Percentiles rank a stretch among this genome's conserved stretches.
Conservation (phyloP, 2,888 invertebrate genomes). For the Nezara viridula region DNA sequence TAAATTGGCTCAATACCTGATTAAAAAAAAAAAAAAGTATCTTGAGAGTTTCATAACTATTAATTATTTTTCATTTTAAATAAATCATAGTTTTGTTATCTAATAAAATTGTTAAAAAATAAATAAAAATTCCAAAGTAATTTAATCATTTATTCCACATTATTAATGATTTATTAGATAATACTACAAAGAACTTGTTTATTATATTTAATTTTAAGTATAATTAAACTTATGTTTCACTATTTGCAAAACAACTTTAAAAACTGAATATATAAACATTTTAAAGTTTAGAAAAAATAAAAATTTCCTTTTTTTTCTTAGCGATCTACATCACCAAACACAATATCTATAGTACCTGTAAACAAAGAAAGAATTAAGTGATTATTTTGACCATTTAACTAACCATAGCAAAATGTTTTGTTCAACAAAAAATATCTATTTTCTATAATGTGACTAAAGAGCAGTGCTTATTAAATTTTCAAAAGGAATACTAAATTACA, state of each 20-base stretch:
- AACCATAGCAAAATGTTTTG: neutral
- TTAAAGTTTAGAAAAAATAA: neutral
- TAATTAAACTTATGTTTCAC: neutral
- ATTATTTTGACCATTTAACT: neutral
- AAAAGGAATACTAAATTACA: too few species aligned
- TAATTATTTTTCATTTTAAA: too few species aligned
- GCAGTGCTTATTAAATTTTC: too few species aligned
- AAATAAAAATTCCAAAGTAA: neutral
- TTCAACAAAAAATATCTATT: too few species aligned
- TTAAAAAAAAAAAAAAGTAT: too few species aligned
- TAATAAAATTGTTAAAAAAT: too few species aligned
- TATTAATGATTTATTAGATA: neutral
- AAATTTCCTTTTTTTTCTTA: constrained; percentile 69
- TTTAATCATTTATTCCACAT: neutral
- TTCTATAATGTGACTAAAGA: too few species aligned
- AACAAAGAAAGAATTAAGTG: constrained; percentile 34
- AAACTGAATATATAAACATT: neutral
- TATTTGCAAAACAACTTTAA: neutral
- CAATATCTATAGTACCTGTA: constrained; percentile 84
- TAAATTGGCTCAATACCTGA: too few species aligned
- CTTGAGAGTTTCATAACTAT: too few species aligned
- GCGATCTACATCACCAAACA: constrained; percentile 95
- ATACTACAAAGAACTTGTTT: neutral
- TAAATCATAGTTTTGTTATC: too few species aligned
- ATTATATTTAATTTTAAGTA: neutral